Base-by-base conservation (phyloP, 2,113 vertebrate species). In the Xenus cinereus region DNA sequence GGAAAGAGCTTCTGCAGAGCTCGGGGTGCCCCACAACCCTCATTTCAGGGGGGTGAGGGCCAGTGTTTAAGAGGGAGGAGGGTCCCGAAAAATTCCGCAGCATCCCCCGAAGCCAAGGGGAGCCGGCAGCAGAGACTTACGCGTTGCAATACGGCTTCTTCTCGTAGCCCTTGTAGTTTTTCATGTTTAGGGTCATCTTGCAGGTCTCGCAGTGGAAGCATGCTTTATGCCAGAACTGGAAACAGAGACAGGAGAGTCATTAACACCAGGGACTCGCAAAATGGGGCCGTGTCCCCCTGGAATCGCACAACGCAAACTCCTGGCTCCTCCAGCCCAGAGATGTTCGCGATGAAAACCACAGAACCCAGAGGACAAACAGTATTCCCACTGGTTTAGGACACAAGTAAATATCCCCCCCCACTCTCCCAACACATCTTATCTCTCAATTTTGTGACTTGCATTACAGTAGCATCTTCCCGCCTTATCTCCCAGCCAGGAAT, bases 131-230 rank as follows among this genome's bases (percentile, higher is more conserved):
- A 4, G 53, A 8, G 32, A 98, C 98, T 98, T 78, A 98, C 98
- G 98, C 98, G 0, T 98, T 98, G 97, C 98, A 98, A 39, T 98
- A 98, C 5, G 98, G 98, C 87, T 98, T 98, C 98, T 98, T 98
- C 96, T 98, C 98, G 5, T 98, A 98, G 94, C 98, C 98, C 97
- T 98, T 98, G 98, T 98, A 98, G 97, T 98, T 98, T 77, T 98
- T 98, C 98, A 98, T 98, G 95, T 98, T 98, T 17, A 98, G 97
- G 16, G 98, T 98, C 98, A 98, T 98, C 97, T 98, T 98, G 98
- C 98, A 98, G 91, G 95, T 98, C 96, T 98, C 98, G 26, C 98
- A 98, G 86, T 98, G 98, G 96, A 98, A 98, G 59, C 98, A 98
- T 56, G 98, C 97, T 91, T 98, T 98, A 73, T 98, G 98, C 98